Conservation (phyloP, 2,888 invertebrate genomes). For the Perizoma affinitatum region DNA sequence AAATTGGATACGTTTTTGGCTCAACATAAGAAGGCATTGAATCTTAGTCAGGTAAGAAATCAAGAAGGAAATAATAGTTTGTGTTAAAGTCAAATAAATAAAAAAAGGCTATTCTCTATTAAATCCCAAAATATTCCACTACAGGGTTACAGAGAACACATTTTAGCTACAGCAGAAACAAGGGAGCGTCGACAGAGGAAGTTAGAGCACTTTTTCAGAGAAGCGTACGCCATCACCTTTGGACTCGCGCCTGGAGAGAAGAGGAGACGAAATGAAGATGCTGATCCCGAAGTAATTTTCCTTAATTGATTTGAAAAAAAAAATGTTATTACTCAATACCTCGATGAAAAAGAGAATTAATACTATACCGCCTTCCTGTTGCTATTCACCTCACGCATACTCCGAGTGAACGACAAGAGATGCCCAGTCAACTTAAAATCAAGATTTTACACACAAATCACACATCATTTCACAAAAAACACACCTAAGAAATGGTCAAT, state of each 20-base stretch:
- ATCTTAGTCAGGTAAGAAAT: slow-evolving; percentile 85
- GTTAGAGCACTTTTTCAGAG: slow-evolving; percentile 97
- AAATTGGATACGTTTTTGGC: slow-evolving; percentile 94
- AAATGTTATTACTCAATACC: neutral
- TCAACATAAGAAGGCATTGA: slow-evolving; percentile 92
- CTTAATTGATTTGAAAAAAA: neutral
- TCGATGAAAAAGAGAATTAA: too few relatives aligned
- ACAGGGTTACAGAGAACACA: slow-evolving; percentile 91
- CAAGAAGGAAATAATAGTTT: too few relatives aligned
- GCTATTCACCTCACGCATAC: too few relatives aligned
- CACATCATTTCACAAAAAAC: too few relatives aligned
- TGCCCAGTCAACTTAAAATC: too few relatives aligned
- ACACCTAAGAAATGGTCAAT: too few relatives aligned
- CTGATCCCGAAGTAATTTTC: slow-evolving; percentile 87
- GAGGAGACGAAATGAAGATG: slow-evolving; percentile 88
- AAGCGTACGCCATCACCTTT: slow-evolving; percentile 97
- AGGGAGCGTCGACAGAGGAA: slow-evolving; percentile 96
- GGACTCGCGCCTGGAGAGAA: slow-evolving; percentile 94
- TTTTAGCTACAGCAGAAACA: slow-evolving; percentile 96
- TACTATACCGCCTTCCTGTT: too few relatives aligned
- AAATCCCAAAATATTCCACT: slow-evolving; percentile 22
- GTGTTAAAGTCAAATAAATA: too few relatives aligned
- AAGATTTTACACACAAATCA: too few relatives aligned
- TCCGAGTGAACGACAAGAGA: too few relatives aligned
- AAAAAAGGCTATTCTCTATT: too few relatives aligned